A percentile compares a stretch with the other conserved stretches of the same genome.
Conservation (phyloP, 37 sponge, comb jelly and placozoan genomes). For the Petrosia ficiformis region DNA sequence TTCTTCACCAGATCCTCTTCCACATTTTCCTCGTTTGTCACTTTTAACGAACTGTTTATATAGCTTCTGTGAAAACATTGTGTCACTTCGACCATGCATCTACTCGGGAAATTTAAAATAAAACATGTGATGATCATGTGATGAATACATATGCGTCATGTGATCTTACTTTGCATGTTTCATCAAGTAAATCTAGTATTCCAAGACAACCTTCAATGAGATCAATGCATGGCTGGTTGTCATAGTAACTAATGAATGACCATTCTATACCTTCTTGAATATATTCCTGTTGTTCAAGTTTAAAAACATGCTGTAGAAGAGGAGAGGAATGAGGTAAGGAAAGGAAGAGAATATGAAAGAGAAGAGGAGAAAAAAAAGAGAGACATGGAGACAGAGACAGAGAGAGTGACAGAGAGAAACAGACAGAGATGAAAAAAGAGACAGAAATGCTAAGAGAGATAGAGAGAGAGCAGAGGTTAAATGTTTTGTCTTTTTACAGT, state of each 20-base stretch:
- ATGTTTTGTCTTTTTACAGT: no score
- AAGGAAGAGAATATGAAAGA: neutral
- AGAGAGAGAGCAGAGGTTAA: no score
- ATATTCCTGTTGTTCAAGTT: slow-evolving; percentile 94
- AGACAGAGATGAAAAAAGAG: no score
- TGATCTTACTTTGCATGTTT: slow-evolving; percentile 82
- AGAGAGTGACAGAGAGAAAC: neutral
- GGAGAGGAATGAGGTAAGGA: neutral
- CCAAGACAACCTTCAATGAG: slow-evolving; percentile 81
- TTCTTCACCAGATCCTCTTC: no score
- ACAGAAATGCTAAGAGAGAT: no score
- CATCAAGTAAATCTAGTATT: slow-evolving; percentile 85
- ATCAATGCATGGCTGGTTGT: slow-evolving; percentile 91
- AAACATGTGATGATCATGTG: neutral
- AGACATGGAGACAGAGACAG: neutral
- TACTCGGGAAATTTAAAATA: slow-evolving; percentile 7
- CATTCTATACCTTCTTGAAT: slow-evolving; percentile 82
- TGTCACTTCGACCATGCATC: slow-evolving; percentile 77
- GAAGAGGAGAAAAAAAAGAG: neutral
- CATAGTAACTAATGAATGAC: slow-evolving; percentile 93
- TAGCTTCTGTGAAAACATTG: slow-evolving; percentile 74
- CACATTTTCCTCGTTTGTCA: no score
- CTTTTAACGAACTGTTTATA: slow-evolving; percentile 52
- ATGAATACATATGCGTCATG: neutral
- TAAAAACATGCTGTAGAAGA: slow-evolving; percentile 81